Conservation (phyloP, 2,113 vertebrate genomes). For the Ameiurus melas region DNA sequence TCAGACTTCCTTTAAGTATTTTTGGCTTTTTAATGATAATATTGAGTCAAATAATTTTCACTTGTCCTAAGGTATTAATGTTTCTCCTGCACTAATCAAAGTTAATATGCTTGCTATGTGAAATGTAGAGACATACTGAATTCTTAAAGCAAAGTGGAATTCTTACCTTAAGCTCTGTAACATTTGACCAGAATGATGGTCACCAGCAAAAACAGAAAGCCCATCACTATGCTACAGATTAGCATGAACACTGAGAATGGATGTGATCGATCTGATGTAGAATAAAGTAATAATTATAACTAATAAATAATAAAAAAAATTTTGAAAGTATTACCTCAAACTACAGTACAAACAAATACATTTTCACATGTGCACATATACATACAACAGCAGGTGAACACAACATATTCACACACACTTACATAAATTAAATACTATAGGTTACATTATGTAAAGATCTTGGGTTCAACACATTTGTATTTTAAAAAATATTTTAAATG, state of each 20-base stretch:
- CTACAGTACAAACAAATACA: not conserved
- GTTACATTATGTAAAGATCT: not conserved
- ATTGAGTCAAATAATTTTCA: too few relatives aligned
- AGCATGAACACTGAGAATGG: not conserved
- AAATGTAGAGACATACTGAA: not conserved
- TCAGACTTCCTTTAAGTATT: too few relatives aligned
- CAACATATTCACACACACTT: not conserved
- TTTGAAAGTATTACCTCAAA: not conserved
- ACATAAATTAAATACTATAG: not conserved
- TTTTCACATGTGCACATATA: too few relatives aligned
- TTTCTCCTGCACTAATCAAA: too few relatives aligned
- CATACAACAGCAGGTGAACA: not conserved
- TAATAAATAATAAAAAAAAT: not conserved
- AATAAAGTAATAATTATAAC: not conserved
- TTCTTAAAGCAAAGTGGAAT: too few relatives aligned
- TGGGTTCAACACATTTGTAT: not conserved
- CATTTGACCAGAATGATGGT: constrained; percentile 5
- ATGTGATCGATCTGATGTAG: not conserved
- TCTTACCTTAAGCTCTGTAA: not conserved
- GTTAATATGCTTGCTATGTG: not conserved
- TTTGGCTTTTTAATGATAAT: too few relatives aligned
- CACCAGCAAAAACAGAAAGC: not conserved
- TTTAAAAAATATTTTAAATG: too few relatives aligned
- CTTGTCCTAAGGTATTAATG: too few relatives aligned
- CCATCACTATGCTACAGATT: not conserved